Evolutionary conservation across 2,113 vertebrate species (phyloP).

Genomic region (Hypomesus transpacificus): DNA sequence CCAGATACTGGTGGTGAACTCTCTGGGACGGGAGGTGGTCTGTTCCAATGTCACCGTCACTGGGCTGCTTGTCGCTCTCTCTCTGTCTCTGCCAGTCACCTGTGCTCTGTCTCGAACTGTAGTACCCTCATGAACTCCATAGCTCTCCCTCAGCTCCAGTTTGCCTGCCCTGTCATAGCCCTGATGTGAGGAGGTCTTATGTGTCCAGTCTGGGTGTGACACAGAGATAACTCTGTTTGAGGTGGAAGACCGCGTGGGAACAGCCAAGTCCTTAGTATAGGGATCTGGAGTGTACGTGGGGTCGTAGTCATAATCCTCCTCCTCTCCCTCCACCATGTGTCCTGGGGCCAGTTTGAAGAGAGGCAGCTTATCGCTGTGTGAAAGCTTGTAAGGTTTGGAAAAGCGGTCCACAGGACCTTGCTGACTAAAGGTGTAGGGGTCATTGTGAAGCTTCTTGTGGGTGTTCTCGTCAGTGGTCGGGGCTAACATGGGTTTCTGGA

Average conservation of each 20-base stretch:
- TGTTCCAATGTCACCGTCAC: conserved; percentile 13
- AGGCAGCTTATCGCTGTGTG: conserved; percentile 44
- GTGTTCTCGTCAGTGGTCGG: conserved; percentile 51
- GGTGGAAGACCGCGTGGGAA: conserved; percentile 28
- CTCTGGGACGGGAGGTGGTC: conserved; percentile 18
- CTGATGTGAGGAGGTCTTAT: conserved; percentile 17
- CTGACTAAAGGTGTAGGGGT: conserved; percentile 76
- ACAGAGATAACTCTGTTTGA: conserved; percentile 10
- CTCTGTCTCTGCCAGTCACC: neutral
- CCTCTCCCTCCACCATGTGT: conserved; percentile 49
- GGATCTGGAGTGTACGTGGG: conserved; percentile 39
- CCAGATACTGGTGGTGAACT: conserved; percentile 37
- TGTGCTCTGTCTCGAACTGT: conserved; percentile 8
- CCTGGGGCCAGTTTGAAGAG: conserved; percentile 45
- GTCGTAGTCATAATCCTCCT: conserved; percentile 71
- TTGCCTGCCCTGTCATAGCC: conserved; percentile 42
- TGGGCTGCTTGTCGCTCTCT: conserved; percentile 47
- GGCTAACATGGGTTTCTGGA: neutral
- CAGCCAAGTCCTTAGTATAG: conserved; percentile 11
- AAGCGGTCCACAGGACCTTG: conserved; percentile 63
- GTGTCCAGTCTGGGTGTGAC: conserved; percentile 18
- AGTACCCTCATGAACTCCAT: conserved; percentile 52
- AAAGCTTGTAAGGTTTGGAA: conserved; percentile 29
- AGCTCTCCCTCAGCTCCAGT: conserved; percentile 63
- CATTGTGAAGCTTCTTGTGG: conserved; percentile 61